phyloP scores from a whole-genome alignment of 2,797 vertebrate genomes.

The Darevskia nairensis region DNA sequence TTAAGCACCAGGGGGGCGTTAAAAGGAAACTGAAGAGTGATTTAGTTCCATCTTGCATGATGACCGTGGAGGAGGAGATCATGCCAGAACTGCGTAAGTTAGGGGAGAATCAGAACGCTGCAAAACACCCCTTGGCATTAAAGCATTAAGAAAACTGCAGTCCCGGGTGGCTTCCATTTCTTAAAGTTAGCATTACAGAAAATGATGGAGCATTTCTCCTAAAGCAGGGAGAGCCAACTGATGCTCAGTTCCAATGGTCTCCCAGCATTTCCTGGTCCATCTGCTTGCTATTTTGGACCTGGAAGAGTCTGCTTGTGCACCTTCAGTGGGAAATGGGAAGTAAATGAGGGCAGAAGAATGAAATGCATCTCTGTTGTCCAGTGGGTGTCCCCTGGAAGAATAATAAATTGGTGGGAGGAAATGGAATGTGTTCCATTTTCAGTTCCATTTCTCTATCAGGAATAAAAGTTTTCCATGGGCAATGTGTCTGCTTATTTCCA shows the following conservation, averaged over 20 bases:
- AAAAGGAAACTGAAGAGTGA: neutral
- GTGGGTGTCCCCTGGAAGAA: no score
- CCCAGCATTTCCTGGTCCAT: neutral
- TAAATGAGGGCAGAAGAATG: neutral
- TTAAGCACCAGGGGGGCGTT: slow-evolving; percentile 18
- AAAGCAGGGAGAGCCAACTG: neutral
- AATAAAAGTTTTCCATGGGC: no score
- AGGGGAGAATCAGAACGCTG: neutral
- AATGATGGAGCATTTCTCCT: neutral
- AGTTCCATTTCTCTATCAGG: no score
- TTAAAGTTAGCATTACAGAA: neutral
- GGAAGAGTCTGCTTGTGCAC: neutral
- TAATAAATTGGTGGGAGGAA: no score
- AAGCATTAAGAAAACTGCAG: no score
- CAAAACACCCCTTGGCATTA: neutral
- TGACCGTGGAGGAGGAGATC: neutral
- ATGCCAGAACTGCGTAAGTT: neutral
- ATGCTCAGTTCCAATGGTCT: neutral
- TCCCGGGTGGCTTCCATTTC: neutral
- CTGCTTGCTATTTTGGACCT: no score
- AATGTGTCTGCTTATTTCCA: no score
- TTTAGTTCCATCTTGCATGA: rapidly evolving
- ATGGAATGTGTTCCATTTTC: no score
- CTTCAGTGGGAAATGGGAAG: neutral
- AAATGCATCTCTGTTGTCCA: neutral